phyloP scores from a whole-genome alignment of 2,797 vertebrate genomes.

The Fistularia tabacaria region DNA sequence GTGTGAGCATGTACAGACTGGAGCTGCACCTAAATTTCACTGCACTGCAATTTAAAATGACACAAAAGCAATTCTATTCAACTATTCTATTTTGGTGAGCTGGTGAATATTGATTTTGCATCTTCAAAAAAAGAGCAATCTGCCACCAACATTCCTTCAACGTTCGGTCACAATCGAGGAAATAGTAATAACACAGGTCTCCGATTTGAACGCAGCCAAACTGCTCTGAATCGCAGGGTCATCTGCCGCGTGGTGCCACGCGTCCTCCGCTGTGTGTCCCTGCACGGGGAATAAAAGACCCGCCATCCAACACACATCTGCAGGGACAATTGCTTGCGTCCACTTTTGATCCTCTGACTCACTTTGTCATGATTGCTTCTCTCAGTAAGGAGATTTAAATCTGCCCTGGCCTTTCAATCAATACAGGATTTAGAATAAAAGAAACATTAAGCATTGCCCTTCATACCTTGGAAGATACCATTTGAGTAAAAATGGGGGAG shows the following conservation, averaged over 20 bases:
- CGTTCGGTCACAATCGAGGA: no score
- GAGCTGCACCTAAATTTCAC: no score
- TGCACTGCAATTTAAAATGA: no score
- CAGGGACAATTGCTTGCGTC: slow-evolving; percentile 39
- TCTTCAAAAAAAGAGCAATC: no score
- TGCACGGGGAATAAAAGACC: slow-evolving; percentile 17
- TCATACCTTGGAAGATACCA: slow-evolving; percentile 8
- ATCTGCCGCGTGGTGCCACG: no score
- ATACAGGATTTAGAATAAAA: slow-evolving; percentile 55
- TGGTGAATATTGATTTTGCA: no score
- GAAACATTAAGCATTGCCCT: slow-evolving; percentile 24
- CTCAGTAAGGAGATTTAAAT: slow-evolving; percentile 66
- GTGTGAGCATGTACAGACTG: no score
- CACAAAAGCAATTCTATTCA: no score
- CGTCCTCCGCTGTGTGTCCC: slow-evolving; percentile 7
- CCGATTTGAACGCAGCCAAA: slow-evolving; percentile 1
- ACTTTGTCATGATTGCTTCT: slow-evolving; percentile 67
- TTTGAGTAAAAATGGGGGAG: neutral
- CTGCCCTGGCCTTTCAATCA: slow-evolving; percentile 40
- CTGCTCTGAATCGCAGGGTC: slow-evolving; percentile 5
- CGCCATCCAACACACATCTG: slow-evolving; percentile 27
- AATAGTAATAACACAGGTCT: neutral
- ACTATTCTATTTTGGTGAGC: no score
- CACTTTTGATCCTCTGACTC: slow-evolving; percentile 56
- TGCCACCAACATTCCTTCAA: no score